Conservation (phyloP, 1,140 invertebrate genomes). For the Brachionus koreanus region DNA sequence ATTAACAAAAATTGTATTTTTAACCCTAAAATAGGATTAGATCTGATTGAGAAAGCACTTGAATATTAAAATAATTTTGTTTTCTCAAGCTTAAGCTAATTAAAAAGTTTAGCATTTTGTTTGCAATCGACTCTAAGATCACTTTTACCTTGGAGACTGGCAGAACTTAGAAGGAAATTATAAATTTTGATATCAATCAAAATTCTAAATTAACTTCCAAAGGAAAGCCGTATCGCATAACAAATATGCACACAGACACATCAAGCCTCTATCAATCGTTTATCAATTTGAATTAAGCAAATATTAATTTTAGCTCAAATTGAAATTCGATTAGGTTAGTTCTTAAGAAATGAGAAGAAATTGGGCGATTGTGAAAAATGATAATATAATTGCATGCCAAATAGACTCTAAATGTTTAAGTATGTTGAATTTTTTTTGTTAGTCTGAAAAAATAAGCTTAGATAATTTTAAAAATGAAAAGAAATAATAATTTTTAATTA, state of each 20-base stretch:
- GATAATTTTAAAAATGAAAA: no score
- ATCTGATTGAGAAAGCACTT: no score
- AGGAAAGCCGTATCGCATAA: background rate
- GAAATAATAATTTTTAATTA: background rate
- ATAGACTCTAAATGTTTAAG: background rate
- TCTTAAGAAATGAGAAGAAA: background rate
- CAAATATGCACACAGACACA: background rate
- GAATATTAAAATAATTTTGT: background rate
- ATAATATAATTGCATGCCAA: background rate
- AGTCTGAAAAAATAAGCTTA: background rate
- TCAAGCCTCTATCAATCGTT: background rate
- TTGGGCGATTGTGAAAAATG: background rate
- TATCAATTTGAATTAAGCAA: background rate
- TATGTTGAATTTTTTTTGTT: background rate
- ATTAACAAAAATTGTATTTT: no score
- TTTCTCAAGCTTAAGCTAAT: background rate
- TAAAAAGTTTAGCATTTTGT: background rate
- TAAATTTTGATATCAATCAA: background rate
- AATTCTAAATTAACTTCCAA: background rate
- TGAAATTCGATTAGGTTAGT: background rate
- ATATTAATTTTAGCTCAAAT: background rate
- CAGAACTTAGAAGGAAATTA: background rate
- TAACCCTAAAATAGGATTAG: no score
- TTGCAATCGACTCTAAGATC: background rate
- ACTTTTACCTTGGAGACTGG: background rate